Base-by-base conservation (phyloP, 2,888 invertebrate genomes). In the Alloscopus bannaensis region DNA sequence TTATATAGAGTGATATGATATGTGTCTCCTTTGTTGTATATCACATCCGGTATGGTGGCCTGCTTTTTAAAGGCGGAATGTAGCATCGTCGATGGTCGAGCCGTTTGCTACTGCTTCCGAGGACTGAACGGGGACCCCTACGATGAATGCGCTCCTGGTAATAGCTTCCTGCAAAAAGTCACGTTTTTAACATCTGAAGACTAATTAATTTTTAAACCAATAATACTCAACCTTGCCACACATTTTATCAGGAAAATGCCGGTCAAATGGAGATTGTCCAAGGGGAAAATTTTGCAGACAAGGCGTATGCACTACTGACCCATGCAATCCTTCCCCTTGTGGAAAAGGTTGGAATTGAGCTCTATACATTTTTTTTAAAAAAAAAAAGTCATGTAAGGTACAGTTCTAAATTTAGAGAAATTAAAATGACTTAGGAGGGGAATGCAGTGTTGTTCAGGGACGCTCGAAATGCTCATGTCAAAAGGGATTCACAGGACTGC, bases 41-140 rank as follows among this genome's bases (percentile, higher is more conserved):
- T 20, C 6, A 31, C 18, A 3, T 55, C 4, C 55, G n/a, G 57
- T 60, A 20, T 45, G 40, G 40, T 64, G 64, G 22, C n/a, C 26
- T 65, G n/a, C 22, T 40, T 16, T 3, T 47, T 65, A 13, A 18
- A 81, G 81, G 81, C 81, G 0, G 81, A 81, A 29, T 81, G 81
- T 47, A 81, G 78, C 55, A 75, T 81, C 55, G 47, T 78, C n/a
- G 78, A 81, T 64, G 81, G 81, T 29, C 77, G 68, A 22, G 78
- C 81, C 1, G 73, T 81, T n/a, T 81, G 81, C 22, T 81, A 79
- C 36, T 81, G 81, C 40, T 81, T 81, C 65, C 62, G 76, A 11
- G 82, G 82, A 11, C 24, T 80, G 11, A 78, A 65, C 55, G 80
- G 80, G 22, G 69, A 82, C 66, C 78, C 80, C 6, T 80, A 80